Evolutionary conservation across 2,888 invertebrate species (phyloP), one percentile per base, ranked within the genome.

Genomic region (Salticus scenicus): DNA sequence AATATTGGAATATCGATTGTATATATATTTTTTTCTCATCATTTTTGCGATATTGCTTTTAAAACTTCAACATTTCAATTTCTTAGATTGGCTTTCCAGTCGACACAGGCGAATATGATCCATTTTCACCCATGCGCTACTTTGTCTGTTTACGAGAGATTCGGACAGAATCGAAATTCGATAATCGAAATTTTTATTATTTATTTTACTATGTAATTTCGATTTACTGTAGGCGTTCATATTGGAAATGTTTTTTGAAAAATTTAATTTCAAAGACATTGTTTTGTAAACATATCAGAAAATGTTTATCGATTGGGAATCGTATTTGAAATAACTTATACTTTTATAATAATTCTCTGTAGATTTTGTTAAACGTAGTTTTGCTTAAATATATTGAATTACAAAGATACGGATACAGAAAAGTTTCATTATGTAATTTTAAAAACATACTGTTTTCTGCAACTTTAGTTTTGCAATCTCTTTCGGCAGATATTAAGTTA

Each of bases 241-340:
- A 12, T 12, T 14, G n/a, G 47, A 57, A n/a, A n/a, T 17, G 24
- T 4, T 57, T 24, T 57, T 57, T 12, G 24, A 57, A 57, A 57
- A 57, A 57, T 57, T 57, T 57, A 57, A 57, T 57, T 57, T 57
- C 57, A 57, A 12, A 57, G 2, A 57, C 7, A 57, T 20, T 57
- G 1, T 24, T 1, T 57, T 24, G 8, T 17, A 57, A 7, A n/a
- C 17, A 2, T 47, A 47, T 47, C 47, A 47, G 47, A 17, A 47
- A 17, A 47, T 7, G 8, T 47, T 47, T 47, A 17, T n/a, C n/a
- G n/a, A n/a, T n/a, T n/a, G n/a, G n/a, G n/a, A n/a, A n/a, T n/a
- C n/a, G n/a, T n/a, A n/a, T n/a, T n/a, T n/a, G n/a, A n/a, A n/a
- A n/a, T n/a, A n/a, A n/a, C n/a, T n/a, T n/a, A n/a, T n/a, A n/a